Base-by-base conservation (phyloP, 2,797 vertebrate species). In the Enteromius treurensis region DNA sequence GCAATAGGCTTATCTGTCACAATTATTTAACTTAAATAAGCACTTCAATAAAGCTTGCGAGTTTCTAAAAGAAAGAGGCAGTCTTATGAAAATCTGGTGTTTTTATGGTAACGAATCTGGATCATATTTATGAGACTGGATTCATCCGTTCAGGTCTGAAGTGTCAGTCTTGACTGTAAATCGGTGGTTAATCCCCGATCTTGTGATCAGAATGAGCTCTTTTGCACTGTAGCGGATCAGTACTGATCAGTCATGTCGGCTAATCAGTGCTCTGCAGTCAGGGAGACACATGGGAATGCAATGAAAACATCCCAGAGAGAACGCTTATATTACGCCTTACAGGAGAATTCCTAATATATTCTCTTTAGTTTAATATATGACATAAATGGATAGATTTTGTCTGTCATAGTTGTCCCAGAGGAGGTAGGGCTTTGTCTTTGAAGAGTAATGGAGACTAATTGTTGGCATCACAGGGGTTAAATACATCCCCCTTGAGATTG, bases 111-210 rank as follows among this genome's bases (percentile, higher is more conserved):
- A 60, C 23, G 1, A 60, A 32, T n/a, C 32, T 71, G 26, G 14
- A 23, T 40, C 19, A 1, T 69, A 5, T 80, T 40, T 2, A 79
- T 79, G 45, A 23, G 3, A 26, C 13, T 10, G 23, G 23, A 42
- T 80, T 80, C 51, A 45, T 58, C 9, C 9, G 29, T 17, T 69
- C 49, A 37, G 29, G 29, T 51, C 71, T 74, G 49, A 21, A 29
- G 47, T 68, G 45, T 53, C n/a, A 70, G 53, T 17, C 3, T 65
- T 75, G 83, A 69, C 77, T 62, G 55, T 80, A 84, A 64, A 73
- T 83, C 58, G 69, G 80, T 81, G 47, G 26, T 85, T 85, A 83
- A 86, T 88, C 78, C 85, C 78, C 45, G n/a, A 79, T 82, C 76
- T 75, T 70, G 83, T 87, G 84, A 86, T 77, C 58, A 79, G 71